Base-by-base conservation (phyloP, 2,113 vertebrate species). In the Toxostoma redivivum region DNA sequence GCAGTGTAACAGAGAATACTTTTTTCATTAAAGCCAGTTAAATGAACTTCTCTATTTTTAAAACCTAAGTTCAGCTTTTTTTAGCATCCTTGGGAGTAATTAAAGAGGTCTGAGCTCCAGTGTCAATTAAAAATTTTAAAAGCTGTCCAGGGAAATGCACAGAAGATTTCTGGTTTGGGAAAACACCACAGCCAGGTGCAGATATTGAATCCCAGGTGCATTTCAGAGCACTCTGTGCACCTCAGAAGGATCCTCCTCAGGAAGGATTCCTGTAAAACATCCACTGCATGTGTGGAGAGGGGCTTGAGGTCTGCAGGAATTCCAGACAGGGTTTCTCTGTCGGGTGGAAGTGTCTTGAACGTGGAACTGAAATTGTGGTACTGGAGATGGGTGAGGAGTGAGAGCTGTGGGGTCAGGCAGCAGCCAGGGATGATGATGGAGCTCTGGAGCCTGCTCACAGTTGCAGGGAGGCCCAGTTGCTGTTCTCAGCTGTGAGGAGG, bases 371-470 rank as follows among this genome's bases (percentile, higher is more conserved):
- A 42, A 44, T 1, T 7, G 31, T 44, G 58, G 45, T 33, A 4
- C 65, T 6, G 4, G 3, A 7, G 53, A 7, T 8, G 67, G 31
- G 10, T 17, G 48, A 64, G n/a, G 15, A 42, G 44, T 1, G 5
- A 60, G 60, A 67, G 54, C 73, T 44, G 7, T 13, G 37, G 33
- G n/a, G 21, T 15, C 56, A 38, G 64, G 47, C 53, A 51, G 72
- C 54, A 9, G 28, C 28, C 56, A 54, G 48, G 20, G 5, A 2
- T 10, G 65, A 0, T 5, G 20, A 0, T 2, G 53, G 54, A 22
- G 9, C 8, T 65, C 27, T 84, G 72, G 40, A 18, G 27, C 14
- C 53, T 25, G 28, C 2, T 19, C 28, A 2, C 3, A 16, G 7
- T 6, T 42, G 12, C 38, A 31, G 31, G 8, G n/a, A 42, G 48